Evolutionary conservation across 2,113 vertebrate species (phyloP), one percentile per base, ranked within the genome.

Genomic region (Tor tambroides): DNA sequence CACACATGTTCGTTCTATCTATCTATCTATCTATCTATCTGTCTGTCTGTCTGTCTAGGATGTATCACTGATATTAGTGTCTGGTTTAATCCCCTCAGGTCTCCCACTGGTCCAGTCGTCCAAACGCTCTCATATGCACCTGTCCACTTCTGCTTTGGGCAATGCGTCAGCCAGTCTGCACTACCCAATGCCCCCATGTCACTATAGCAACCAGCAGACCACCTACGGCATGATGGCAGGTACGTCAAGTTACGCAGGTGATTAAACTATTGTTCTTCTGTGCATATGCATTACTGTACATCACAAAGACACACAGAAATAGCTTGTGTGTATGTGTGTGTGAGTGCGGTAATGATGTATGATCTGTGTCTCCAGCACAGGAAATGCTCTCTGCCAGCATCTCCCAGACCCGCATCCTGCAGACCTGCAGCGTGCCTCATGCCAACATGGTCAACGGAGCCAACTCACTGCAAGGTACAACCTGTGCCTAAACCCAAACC

Each of bases 191-290:
- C 96, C 98, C 81, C 97, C 98, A 56, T 99, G 98, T 89, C 98
- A 97, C 92, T 99, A 99, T 94, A 96, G 97, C 94, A 99, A 97
- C 93, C 98, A 99, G 87, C 95, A 97, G 26, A 95, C 98, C 65
- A 95, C 97, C 89, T 99, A 99, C 0, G 97, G 98, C 83, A 97
- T 99, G 91, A 99, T 99, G 98, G 91, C 98, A 97, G 98, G 98
- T 99, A 94, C 95, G 96, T 79, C 84, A 43, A 51, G 41, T 72
- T 56, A 56, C 19, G 8, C 65, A 35, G 15, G 38, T 67, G 41
- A 5, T 0, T 7, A 2, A 82, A 46, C 3, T 59, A 26, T 8
- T 5, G 35, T 14, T 65, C 19, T 35, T 26, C 23, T 41, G 56
- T 17, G 56, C 35, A 63, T 38, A 5, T 35, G 51, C 12, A 35